These are phyloP conservation scores for Venustaconcha ellipsiformis DNA, from an alignment of 1,140 invertebrate genomes.

Conservation along the genomic window DNA sequence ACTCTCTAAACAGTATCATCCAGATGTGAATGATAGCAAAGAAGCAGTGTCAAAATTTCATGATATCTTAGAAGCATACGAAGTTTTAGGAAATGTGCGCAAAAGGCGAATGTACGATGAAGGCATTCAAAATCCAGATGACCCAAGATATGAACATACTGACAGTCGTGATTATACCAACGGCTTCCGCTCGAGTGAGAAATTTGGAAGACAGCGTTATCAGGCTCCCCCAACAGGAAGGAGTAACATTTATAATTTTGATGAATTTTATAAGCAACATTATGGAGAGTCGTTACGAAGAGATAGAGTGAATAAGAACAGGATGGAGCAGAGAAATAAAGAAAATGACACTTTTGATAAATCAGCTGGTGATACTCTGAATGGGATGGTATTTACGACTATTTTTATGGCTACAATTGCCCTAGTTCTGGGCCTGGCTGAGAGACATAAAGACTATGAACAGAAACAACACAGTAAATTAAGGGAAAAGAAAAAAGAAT, in stretches of 20 bases:
- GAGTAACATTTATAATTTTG: conserved; percentile 49
- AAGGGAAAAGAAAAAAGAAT: too few relatives aligned
- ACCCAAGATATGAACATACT: not conserved
- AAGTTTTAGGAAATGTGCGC: conserved; percentile 83
- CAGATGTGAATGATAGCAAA: conserved; percentile 81
- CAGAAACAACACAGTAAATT: too few relatives aligned
- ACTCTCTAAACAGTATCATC: conserved; percentile 88
- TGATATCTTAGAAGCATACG: conserved; percentile 86
- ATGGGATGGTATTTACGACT: too few relatives aligned
- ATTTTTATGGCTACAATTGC: too few relatives aligned
- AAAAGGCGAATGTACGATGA: conserved; percentile 84
- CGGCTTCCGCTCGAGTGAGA: conserved; percentile 5
- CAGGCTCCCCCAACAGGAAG: conserved; percentile 33
- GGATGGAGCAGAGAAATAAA: too few relatives aligned
- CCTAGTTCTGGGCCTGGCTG: too few relatives aligned
- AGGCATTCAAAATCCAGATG: conserved; percentile 2
- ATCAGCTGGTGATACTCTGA: too few relatives aligned
- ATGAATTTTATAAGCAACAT: conserved; percentile 54
- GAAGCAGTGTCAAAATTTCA: conserved; percentile 78
- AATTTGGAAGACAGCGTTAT: conserved; percentile 6
- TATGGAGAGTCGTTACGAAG: conserved; percentile 20
- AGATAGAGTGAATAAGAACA: too few relatives aligned
- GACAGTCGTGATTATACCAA: not conserved
- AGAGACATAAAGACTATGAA: too few relatives aligned
- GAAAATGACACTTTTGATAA: too few relatives aligned